These are phyloP conservation scores for Drosophila hydei DNA, from an alignment of 1,140 invertebrate species.

Conservation along the genomic window DNA sequence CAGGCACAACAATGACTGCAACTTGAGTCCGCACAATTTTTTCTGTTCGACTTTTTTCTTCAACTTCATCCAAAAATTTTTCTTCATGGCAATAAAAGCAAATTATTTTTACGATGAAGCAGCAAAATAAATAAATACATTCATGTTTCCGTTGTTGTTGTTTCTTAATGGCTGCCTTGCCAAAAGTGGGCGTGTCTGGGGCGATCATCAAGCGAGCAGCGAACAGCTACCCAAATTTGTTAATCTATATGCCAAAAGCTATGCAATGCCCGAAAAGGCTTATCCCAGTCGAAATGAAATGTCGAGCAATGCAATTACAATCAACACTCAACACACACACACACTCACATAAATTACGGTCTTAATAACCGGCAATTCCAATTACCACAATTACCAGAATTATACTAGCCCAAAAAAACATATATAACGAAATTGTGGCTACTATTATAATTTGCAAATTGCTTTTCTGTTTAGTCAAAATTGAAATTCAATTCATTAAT, in stretches of 20 bases:
- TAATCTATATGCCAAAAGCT: constrained; percentile 34
- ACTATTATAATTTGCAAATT: background rate
- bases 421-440: background rate
- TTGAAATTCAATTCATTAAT: background rate
- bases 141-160: constrained; percentile 34
- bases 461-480: background rate
- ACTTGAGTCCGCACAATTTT: background rate
- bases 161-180: constrained; percentile 56
- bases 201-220: constrained; percentile 51
- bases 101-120: constrained; percentile 80
- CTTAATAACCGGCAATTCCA: constrained; percentile 8
- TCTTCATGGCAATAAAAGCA: constrained; percentile 72
- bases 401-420: background rate
- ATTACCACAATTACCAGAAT: constrained; percentile 2
- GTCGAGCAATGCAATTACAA: constrained; percentile 30
- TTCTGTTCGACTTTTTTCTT: constrained; percentile 1
- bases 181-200: constrained; percentile 54
- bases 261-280: constrained; percentile 7
- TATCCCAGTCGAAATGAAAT: constrained; percentile 3
- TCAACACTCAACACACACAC: background rate
- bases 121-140: constrained; percentile 77
- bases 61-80: constrained; percentile 15
- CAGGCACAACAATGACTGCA: constrained; percentile 41
- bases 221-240: constrained; percentile 41
- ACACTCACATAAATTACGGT: constrained; percentile 13